A percentile compares a stretch with the other conserved stretches of the same genome.
These are phyloP conservation scores for Gymnoscopelus braueri DNA, from an alignment of 2,797 vertebrate genomes.

Conservation along the genomic window DNA sequence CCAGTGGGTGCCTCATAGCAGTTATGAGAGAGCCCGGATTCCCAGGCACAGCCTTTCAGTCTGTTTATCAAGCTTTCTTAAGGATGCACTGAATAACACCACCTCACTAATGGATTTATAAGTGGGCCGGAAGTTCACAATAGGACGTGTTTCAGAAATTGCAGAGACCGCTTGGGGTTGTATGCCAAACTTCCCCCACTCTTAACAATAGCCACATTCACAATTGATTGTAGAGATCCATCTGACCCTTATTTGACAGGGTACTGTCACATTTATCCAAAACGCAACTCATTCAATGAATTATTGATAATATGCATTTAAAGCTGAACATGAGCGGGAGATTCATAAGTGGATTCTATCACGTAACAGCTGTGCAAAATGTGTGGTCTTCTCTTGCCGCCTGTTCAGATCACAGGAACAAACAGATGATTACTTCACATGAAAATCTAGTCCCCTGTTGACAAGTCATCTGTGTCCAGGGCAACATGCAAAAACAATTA, in stretches of 20 bases:
- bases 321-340: slow-evolving; percentile 16
- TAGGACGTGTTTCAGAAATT: slow-evolving; percentile 58
- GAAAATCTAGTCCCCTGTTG: not conserved
- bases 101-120: slow-evolving; percentile 71
- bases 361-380: slow-evolving; percentile 31
- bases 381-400: not conserved
- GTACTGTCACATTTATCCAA: slow-evolving; percentile 32
- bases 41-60: slow-evolving; percentile 41
- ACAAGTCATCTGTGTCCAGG: slow-evolving; percentile 25
- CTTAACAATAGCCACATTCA: slow-evolving; percentile 13
- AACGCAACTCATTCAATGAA: slow-evolving; percentile 36
- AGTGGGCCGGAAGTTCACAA: slow-evolving; percentile 63
- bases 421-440: slow-evolving; percentile 16
- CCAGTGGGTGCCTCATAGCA: slow-evolving; percentile 48
- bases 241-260: slow-evolving; percentile 21
- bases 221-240: slow-evolving; percentile 40
- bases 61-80: slow-evolving; percentile 58
- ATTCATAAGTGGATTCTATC: slow-evolving; percentile 16
- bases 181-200: slow-evolving; percentile 38
- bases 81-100: slow-evolving; percentile 58
- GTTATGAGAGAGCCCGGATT: slow-evolving; percentile 54
- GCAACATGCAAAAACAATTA: slow-evolving; percentile 13
- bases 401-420: slow-evolving; percentile 12
- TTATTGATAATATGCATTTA: slow-evolving; percentile 36
- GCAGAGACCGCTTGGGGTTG: slow-evolving; percentile 51